phyloP scores from a whole-genome alignment of 2,888 invertebrate species.

The Malthinus flaveolus region DNA sequence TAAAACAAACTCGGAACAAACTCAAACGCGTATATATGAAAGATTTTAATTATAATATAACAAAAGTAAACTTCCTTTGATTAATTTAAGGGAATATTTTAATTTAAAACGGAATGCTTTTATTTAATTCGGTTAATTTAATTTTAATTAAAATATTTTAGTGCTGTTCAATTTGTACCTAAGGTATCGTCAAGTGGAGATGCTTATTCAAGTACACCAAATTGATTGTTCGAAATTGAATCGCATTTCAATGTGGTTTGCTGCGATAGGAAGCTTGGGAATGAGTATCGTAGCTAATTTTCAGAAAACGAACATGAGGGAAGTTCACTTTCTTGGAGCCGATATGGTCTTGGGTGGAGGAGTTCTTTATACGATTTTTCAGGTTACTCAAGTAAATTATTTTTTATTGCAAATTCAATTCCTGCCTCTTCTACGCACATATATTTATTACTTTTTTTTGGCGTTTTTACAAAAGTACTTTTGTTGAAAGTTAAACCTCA shows the following conservation, averaged over 20 bases:
- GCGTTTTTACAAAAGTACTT: no score
- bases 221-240: constrained; percentile 24
- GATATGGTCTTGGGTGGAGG: constrained; percentile 27
- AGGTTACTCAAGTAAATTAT: constrained; percentile 14
- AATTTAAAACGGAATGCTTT: no score
- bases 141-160: constrained; percentile 8
- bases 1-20: no score
- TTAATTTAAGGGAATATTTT: background rate
- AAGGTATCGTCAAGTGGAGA: constrained; percentile 22
- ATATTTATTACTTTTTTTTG: no score
- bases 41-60: no score
- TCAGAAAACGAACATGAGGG: constrained; percentile 27
- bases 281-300: constrained; percentile 33
- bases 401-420: no score
- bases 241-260: constrained; percentile 25
- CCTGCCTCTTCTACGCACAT: no score
- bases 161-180: constrained; percentile 30
- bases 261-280: constrained; percentile 25
- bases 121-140: background rate
- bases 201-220: constrained; percentile 10
- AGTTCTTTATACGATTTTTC: constrained; percentile 23
- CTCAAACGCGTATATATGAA: no score
- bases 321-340: constrained; percentile 29
- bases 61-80: background rate
- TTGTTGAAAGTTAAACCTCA: no score